A percentile compares a stretch with the other conserved stretches of the same genome.
Conservation (phyloP, 2,888 invertebrate genomes). For the Philonicus albiceps region DNA sequence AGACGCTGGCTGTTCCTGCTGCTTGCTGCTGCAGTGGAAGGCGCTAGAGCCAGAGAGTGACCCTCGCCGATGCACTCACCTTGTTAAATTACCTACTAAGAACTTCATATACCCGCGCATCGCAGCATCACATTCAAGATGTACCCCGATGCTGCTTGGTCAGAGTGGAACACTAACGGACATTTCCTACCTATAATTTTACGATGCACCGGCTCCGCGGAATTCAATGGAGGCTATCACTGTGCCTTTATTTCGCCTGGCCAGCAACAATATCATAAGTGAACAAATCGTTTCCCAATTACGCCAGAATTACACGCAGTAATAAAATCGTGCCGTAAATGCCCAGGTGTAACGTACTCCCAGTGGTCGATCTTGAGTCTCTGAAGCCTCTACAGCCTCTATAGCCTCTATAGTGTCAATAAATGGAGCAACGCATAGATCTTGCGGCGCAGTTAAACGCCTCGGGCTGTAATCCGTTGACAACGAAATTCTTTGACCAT, state of each 20-base stretch:
- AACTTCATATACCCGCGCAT: not conserved
- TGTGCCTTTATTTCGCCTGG: not conserved
- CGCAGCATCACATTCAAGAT: not conserved
- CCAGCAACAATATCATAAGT: conserved; percentile 25
- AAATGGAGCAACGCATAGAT: conserved; percentile 8
- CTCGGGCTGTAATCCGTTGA: conserved; percentile 15
- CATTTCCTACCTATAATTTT: conserved; percentile 20
- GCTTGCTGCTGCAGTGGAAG: not conserved
- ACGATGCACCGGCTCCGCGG: conserved; percentile 10
- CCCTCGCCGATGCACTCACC: conserved; percentile 21
- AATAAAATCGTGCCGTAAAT: conserved; percentile 33
- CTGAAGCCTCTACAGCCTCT: not conserved
- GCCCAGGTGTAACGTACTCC: conserved; percentile 16
- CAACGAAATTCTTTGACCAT: conserved; percentile 4
- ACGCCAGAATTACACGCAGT: conserved; percentile 33
- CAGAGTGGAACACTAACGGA: conserved; percentile 5
- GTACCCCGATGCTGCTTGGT: not conserved
- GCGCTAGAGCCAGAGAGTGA: not conserved
- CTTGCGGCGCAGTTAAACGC: not conserved
- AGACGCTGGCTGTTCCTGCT: not conserved
- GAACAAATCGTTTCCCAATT: conserved; percentile 35
- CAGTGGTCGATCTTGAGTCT: not conserved
- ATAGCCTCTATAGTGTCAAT: not conserved
- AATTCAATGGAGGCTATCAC: conserved; percentile 22
- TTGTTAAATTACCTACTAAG: conserved; percentile 29